These are phyloP conservation scores for Watsonalla cultraria DNA, from an alignment of 2,888 invertebrate species.

Conservation along the genomic window DNA sequence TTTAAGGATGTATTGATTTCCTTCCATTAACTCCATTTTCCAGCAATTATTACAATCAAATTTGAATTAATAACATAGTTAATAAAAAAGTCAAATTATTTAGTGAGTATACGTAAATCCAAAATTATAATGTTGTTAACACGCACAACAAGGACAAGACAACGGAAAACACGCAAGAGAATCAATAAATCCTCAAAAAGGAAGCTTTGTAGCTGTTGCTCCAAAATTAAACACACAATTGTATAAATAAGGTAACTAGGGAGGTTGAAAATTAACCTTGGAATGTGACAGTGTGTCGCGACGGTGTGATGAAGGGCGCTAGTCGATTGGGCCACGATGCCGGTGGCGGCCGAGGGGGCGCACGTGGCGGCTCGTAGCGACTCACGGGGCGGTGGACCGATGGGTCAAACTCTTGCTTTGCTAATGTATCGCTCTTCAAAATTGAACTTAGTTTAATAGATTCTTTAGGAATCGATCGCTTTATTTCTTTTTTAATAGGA, in stretches of 20 bases:
- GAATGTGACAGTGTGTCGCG: constrained; percentile 84
- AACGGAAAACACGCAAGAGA: constrained; percentile 37
- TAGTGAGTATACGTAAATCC: constrained; percentile 1
- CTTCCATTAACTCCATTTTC: constrained; percentile 13
- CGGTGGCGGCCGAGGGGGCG: constrained; percentile 74
- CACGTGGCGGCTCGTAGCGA: constrained; percentile 85
- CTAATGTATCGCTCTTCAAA: constrained; percentile 74
- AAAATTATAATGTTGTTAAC: constrained; percentile 12
- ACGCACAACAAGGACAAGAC: constrained; percentile 33
- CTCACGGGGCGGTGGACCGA: constrained; percentile 85
- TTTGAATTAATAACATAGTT: constrained; percentile 4
- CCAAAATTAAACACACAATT: constrained; percentile 59
- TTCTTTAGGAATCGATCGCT: constrained; percentile 46
- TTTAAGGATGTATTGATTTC: constrained; percentile 30
- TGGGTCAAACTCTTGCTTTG: constrained; percentile 85
- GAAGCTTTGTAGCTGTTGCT: constrained; percentile 42
- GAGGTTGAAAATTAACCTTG: constrained; percentile 80
- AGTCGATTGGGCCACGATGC: constrained; percentile 64
- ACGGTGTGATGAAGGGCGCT: constrained; percentile 70
- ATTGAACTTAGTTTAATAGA: constrained; percentile 72
- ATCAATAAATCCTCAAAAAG: constrained; percentile 50
- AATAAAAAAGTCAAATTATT: not conserved
- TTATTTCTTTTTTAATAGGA: constrained; percentile 66
- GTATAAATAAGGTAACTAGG: constrained; percentile 19
- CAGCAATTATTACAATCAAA: constrained; percentile 4